phyloP scores from a whole-genome alignment of 2,888 invertebrate species.

The Drosophila paranaensis region DNA sequence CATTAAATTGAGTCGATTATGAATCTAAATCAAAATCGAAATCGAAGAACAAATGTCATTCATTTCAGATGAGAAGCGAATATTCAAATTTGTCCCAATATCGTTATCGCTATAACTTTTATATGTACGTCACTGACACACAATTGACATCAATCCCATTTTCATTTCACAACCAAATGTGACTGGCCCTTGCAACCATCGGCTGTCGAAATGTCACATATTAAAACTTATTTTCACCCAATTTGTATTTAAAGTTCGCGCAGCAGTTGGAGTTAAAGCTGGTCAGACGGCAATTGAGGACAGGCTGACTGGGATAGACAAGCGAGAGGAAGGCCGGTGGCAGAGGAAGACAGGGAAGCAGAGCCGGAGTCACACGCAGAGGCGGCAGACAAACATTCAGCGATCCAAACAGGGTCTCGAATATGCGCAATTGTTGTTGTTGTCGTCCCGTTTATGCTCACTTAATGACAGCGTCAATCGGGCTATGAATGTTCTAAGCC shows the following conservation, averaged over 20 bases:
- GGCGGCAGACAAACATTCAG: slow-evolving; percentile 28
- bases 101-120: slow-evolving; percentile 30
- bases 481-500: slow-evolving; percentile 69
- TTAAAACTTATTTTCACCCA: slow-evolving; percentile 66
- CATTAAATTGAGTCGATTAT: slow-evolving; percentile 8
- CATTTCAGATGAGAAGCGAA: slow-evolving; percentile 26
- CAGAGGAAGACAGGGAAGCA: background rate
- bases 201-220: slow-evolving; percentile 54
- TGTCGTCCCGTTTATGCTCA: slow-evolving; percentile 67
- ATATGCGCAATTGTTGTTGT: slow-evolving; percentile 33
- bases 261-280: slow-evolving; percentile 6
- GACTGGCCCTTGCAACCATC: slow-evolving; percentile 21
- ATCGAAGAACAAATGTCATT: slow-evolving; percentile 31
- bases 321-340: background rate
- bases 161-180: slow-evolving; percentile 13
- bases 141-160: slow-evolving; percentile 38
- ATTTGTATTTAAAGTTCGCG: slow-evolving; percentile 66
- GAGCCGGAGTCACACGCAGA: background rate
- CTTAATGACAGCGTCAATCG: slow-evolving; percentile 77
- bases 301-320: background rate
- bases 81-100: slow-evolving; percentile 44
- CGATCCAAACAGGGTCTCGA: slow-evolving; percentile 25
- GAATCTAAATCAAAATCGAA: background rate
- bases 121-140: background rate
- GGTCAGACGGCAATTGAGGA: background rate